These are phyloP conservation scores for Platanista minor DNA, from an alignment of 2,113 vertebrate genomes.

Conservation along the genomic window DNA sequence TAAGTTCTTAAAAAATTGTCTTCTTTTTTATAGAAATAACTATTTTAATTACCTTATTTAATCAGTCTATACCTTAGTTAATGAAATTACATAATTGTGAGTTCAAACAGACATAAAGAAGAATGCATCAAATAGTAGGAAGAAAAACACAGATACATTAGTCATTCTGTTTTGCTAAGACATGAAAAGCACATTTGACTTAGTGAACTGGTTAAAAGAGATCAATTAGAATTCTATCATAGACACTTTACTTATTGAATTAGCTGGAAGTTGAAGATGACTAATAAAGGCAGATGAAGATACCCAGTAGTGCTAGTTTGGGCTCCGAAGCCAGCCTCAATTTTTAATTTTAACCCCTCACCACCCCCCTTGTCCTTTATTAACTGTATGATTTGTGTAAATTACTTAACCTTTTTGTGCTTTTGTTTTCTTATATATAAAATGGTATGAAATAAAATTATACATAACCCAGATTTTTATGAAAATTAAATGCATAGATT, in stretches of 20 bases:
- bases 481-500: neutral
- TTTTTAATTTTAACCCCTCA: neutral
- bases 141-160: neutral
- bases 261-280: neutral
- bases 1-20: neutral
- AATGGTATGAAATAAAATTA: neutral
- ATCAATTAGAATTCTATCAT: neutral
- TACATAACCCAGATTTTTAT: neutral
- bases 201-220: neutral
- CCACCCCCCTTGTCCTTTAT: neutral
- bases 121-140: neutral
- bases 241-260: neutral
- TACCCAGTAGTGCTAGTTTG: neutral
- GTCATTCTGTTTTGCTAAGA: neutral
- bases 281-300: neutral
- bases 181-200: neutral
- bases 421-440: neutral
- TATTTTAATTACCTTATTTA: neutral
- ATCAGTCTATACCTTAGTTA: neutral
- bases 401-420: neutral
- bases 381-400: neutral
- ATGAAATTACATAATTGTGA: neutral
- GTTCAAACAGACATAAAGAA: neutral
- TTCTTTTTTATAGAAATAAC: neutral
- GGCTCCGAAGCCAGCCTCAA: neutral